These are phyloP conservation scores for Alligator mississippiensis DNA, from an alignment of 2,113 vertebrate genomes.

Conservation along the genomic window DNA sequence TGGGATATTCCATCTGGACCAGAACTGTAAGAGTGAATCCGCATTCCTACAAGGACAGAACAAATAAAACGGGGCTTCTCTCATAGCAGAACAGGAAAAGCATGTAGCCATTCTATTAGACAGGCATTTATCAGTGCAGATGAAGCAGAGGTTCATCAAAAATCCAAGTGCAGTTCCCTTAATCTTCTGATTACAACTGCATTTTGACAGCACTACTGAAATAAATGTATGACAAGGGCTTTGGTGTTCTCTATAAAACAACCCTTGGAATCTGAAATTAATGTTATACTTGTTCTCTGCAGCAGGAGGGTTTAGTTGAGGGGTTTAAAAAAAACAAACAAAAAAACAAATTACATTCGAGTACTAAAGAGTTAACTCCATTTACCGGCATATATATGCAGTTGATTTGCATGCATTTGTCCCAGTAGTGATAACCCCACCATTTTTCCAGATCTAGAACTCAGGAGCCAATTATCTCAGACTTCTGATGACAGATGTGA, in stretches of 20 bases:
- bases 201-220: neutral
- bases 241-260: neutral
- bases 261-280: neutral
- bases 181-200: neutral
- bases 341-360: neutral
- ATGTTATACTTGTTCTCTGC: neutral
- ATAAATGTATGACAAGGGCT: neutral
- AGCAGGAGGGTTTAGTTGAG: neutral
- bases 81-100: neutral
- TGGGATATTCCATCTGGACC: slow-evolving; percentile 50
- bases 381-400: neutral
- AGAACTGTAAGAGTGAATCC: slow-evolving; percentile 50
- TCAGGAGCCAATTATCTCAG: neutral
- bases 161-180: neutral
- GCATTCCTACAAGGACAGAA: slow-evolving; percentile 49
- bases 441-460: neutral
- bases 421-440: neutral
- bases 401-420: rapidly evolving
- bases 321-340: neutral
- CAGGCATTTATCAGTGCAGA: neutral
- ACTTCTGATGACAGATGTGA: neutral
- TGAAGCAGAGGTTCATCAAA: neutral
- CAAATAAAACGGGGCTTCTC: neutral
- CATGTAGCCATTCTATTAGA: neutral
- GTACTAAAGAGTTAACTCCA: neutral